A percentile compares a stretch with the other conserved stretches of the same genome.
phyloP scores from a whole-genome alignment of 2,113 vertebrate genomes.

The Ochotona princeps region DNA sequence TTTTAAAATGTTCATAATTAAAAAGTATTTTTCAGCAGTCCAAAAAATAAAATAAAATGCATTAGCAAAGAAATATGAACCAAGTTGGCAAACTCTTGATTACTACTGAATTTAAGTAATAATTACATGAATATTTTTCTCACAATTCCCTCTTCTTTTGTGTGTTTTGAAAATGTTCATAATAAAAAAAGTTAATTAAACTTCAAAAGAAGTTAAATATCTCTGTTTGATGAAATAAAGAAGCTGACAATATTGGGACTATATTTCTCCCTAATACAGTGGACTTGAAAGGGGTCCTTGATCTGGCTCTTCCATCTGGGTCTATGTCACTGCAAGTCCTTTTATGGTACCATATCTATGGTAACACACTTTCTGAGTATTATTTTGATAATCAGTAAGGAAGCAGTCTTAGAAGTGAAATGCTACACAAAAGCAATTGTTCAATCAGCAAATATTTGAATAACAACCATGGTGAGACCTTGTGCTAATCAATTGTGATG shows the following conservation, averaged over 20 bases:
- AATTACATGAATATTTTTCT: neutral
- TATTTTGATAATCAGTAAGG: neutral
- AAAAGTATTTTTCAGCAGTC: slow-evolving; percentile 81
- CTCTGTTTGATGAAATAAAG: neutral
- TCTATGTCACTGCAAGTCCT: neutral
- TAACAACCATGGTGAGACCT: neutral
- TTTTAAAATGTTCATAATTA: slow-evolving; percentile 82
- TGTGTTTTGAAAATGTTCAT: neutral
- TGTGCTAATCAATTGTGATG: neutral
- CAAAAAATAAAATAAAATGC: slow-evolving; percentile 74
- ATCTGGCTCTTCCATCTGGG: neutral
- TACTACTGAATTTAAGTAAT: neutral
- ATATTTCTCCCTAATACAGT: neutral
- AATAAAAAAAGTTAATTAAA: neutral
- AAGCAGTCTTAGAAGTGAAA: neutral
- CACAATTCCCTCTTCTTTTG: neutral
- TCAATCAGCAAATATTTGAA: neutral
- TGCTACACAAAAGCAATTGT: neutral
- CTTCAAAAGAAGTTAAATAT: slow-evolving; percentile 1
- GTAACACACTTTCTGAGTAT: neutral
- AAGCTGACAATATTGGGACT: neutral
- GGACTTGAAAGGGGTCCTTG: neutral
- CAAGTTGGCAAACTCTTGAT: neutral
- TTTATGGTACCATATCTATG: neutral
- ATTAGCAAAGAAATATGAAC: neutral